A percentile compares a stretch with the other conserved stretches of the same genome.
Evolutionary conservation across 2,113 vertebrate genomes (phyloP).

Genomic region (Pavo muticus): DNA sequence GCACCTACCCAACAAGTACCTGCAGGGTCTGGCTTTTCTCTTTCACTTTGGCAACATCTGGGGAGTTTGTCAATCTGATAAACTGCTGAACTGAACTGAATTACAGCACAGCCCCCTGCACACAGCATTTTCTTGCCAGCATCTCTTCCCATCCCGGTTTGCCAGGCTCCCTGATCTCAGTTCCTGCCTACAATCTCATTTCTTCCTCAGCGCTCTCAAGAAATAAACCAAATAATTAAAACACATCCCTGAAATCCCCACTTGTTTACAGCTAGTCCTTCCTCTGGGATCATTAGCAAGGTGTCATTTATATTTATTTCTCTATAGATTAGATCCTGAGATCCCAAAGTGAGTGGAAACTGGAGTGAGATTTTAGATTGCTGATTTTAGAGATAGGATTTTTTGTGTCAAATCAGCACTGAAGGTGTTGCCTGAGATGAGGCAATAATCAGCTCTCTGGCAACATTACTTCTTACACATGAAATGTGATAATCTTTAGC

Average conservation of each 20-base stretch:
- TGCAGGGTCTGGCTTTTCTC: background rate
- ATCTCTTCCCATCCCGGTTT: background rate
- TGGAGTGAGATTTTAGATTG: background rate
- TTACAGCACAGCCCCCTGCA: background rate
- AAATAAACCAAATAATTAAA: slow-evolving; percentile 1
- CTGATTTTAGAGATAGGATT: background rate
- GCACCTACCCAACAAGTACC: background rate
- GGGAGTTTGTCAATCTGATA: background rate
- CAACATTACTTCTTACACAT: background rate
- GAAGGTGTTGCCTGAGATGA: background rate
- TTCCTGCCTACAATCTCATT: background rate
- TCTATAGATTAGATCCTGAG: background rate
- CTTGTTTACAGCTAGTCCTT: background rate
- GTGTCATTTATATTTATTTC: background rate
- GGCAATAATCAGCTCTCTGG: background rate
- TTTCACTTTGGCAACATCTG: background rate
- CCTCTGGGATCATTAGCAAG: background rate
- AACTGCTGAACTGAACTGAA: background rate
- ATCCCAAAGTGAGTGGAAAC: background rate
- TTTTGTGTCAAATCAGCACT: background rate
- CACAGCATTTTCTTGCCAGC: background rate
- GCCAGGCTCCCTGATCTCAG: background rate
- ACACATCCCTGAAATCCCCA: background rate
- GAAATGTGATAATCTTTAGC: background rate
- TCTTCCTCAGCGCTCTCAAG: background rate